Conservation (phyloP, 2,888 invertebrate species). For the Acanthosoma haemorrhoidale region DNA sequence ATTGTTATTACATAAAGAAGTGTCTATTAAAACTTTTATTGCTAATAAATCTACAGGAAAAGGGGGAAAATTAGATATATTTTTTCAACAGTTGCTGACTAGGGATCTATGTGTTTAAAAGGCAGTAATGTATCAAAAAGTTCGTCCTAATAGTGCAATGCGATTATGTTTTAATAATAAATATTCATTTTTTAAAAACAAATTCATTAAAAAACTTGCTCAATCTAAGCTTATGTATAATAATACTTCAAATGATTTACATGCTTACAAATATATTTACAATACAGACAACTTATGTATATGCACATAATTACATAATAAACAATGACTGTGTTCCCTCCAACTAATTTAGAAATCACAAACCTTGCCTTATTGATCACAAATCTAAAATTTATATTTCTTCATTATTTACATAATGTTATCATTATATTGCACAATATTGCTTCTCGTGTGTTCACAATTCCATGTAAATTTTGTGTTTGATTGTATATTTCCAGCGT, state of each 20-base stretch:
- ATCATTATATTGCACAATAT: slow-evolving; percentile 18
- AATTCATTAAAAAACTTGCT: not conserved
- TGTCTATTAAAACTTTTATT: too few species aligned
- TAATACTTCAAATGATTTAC: slow-evolving; percentile 5
- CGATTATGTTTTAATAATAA: too few species aligned
- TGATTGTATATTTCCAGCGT: slow-evolving; percentile 14
- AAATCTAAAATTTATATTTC: slow-evolving; percentile 2
- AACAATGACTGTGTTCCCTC: slow-evolving; percentile 11
- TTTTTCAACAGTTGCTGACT: too few species aligned
- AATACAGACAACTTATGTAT: not conserved
- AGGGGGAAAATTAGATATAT: too few species aligned
- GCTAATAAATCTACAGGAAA: too few species aligned
- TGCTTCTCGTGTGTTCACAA: slow-evolving; percentile 19
- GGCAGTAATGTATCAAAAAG: too few species aligned
- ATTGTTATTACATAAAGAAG: too few species aligned
- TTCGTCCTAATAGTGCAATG: too few species aligned
- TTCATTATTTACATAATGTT: slow-evolving; percentile 7
- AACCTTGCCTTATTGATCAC: slow-evolving; percentile 5
- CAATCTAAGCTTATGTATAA: slow-evolving; percentile 8
- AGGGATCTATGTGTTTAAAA: too few species aligned
- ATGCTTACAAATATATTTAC: not conserved
- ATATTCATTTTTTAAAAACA: not conserved
- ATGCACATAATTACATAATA: slow-evolving; percentile 14
- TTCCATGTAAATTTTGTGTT: slow-evolving; percentile 1
- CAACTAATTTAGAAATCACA: slow-evolving; percentile 15